Evolutionary conservation across 1,140 invertebrate species (phyloP), one percentile per base, ranked within the genome.

Genomic region (Zeugodacus cucurbitae): DNA sequence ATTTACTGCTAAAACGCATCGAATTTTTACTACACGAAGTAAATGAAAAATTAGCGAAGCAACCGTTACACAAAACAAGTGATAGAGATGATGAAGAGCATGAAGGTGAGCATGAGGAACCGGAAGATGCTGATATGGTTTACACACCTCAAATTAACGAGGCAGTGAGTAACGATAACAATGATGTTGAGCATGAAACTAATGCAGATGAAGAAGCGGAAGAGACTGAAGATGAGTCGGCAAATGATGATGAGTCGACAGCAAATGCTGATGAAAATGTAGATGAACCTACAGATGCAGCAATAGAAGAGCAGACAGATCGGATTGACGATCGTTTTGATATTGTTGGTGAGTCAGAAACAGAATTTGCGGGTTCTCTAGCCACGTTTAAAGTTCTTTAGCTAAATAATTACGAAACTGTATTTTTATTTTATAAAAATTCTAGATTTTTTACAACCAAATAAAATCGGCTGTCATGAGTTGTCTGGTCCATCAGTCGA

Each of bases 1-100:
- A 90, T 88, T 86, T 89, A 26, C 29, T 90, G 5, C 57, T 90
- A 14, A 90, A 90, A 88, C 88, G 87, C 22, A 88, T 90, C 20
- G 90, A 90, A 82, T 87, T 86, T 44, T 29, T 89, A 3, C 85
- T 90, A 2, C 67, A 88, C 17, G 62, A 89, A 82, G 86, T 89
- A 14, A 74, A 88, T 54, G 86, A 88, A 57, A 89, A 88, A 59
- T 41, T 88, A 29, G 29, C 87, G 32, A 26, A 85, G 32, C 32
- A 74, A n/a, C 26, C 85, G 20, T 41, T 70, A 6, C 22, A 57
- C 17, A 54, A 64, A 85, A 29, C 85, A 4, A 8, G 34, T 7
- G 34, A 48, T 64, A 34, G 67, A 48, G 26, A 20, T 32, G 26
- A 64, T 3, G 41, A 48, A 78, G 57, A n/a, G 1, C 44, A 87